Base-by-base conservation (phyloP, 2,888 invertebrate species). In the Mylabris sibirica region DNA sequence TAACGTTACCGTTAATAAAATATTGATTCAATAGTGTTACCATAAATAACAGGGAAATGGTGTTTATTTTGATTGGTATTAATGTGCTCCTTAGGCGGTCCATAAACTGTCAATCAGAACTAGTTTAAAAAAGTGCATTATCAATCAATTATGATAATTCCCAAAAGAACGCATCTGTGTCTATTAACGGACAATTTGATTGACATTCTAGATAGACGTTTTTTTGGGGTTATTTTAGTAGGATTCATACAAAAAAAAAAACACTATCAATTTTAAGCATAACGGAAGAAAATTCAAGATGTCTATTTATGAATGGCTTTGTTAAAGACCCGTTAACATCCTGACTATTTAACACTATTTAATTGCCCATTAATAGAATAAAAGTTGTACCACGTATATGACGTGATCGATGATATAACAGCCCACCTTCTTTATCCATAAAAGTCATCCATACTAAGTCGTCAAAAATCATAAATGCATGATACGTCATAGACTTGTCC, bases 351-450 rank as follows among this genome's bases (percentile, higher is more conserved):
- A 41, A 41, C 14, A 3, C 5, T 57, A 57, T 57, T 57, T 20
- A 24, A 22, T 12, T 8, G n/a, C 4, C 24, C 57, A 57, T 57
- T 57, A 57, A 57, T 57, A 57, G 57, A 57, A 57, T 57, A 12
- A 57, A 57, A 22, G 12, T 24, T 24, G 30, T 30, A 24, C 22
- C 57, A 57, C 5, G 4, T 57, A 9, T 3, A 57, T 57, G 24
- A 57, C 57, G 57, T 57, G 57, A 12, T 22, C 24, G 57, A 57
- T 57, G 57, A 57, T 53, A 24, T 12, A 57, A 57, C 57, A 22
- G 24, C 57, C 57, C 57, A 57, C 57, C 24, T 57, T 57, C 57
- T 24, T 57, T 8, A 4, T 12, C 57, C 57, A 57, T 57, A 57
- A 24, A 57, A 57, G 57, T 57, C 57, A 57, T 24, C 22, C 12